Evolutionary conservation across 2,888 invertebrate genomes (phyloP).

Genomic region (Oegoconia quadripuncta): DNA sequence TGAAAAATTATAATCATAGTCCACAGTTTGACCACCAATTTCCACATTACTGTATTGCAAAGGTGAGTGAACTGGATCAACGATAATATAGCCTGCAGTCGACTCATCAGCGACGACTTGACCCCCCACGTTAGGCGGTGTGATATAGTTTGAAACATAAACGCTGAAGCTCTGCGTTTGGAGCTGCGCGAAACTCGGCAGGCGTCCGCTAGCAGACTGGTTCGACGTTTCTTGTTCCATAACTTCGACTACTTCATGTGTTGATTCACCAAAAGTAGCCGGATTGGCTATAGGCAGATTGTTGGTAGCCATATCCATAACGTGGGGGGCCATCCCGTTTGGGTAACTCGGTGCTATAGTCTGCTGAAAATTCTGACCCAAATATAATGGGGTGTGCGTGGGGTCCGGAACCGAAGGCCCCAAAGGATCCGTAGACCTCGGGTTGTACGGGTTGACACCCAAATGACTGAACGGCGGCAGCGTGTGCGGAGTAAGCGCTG

Average conservation of each 20-base stretch:
- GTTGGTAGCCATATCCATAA: constrained; percentile 87
- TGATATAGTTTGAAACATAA: constrained; percentile 78
- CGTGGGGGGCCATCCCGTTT: constrained; percentile 93
- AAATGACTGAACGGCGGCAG: constrained; percentile 79
- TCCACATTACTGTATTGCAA: constrained; percentile 58
- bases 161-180: constrained; percentile 79
- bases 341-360: constrained; percentile 85
- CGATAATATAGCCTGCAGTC: constrained; percentile 69
- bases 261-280: constrained; percentile 90
- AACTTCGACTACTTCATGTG: constrained; percentile 68
- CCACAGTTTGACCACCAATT: constrained; percentile 49
- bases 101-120: constrained; percentile 78
- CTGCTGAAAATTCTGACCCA: constrained; percentile 80
- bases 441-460: constrained; percentile 79
- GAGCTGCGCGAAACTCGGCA: constrained; percentile 84
- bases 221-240: constrained; percentile 69
- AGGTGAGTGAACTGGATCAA: constrained; percentile 60
- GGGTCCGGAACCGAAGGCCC: constrained; percentile 78
- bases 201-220: constrained; percentile 65
- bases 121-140: constrained; percentile 89
- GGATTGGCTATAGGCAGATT: constrained; percentile 83
- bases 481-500: constrained; percentile 76
- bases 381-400: constrained; percentile 81
- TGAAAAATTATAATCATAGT: constrained; percentile 64
- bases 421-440: constrained; percentile 80